Base-by-base conservation (phyloP, 2,797 vertebrate species). In the Notamacropus eugenii region DNA sequence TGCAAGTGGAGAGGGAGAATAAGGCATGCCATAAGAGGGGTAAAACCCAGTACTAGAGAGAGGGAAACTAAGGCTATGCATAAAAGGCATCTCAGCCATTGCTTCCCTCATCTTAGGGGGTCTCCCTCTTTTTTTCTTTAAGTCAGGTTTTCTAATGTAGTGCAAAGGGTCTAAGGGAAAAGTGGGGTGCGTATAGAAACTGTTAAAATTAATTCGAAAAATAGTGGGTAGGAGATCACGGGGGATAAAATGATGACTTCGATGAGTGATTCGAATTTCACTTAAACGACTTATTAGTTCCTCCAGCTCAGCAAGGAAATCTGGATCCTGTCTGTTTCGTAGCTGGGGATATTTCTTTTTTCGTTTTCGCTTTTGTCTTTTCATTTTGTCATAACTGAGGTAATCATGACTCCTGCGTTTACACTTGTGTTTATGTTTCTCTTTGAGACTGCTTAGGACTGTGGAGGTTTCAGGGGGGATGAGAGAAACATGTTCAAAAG, bases 261-360 rank as follows among this genome's bases (percentile, higher is more conserved):
- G 98, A 93, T 99, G 99, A 0, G 99, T 99, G 27, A 99, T 99
- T 27, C 99, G 99, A 58, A 99, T 98, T 92, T 99, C 99, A 3
- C 99, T 99, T 92, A 99, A 98, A 1, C 99, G 99, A 59, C 98
- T 98, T 11, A 99, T 99, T 28, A 99, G 96, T 58, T 99, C 99
- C 92, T 99, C 99, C 14, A 99, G 95, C 50, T 99, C 99, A 0
- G 99, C 99, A 4, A 99, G 98, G 96, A 99, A 99, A 92, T 99
- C 99, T 0, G 99, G 99, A 98, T 99, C 99, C 97, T 99, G 99
- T 57, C 99, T 98, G 95, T 99, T 98, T 52, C 99, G 99, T 40
- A 99, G 99, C 97, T 99, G 99, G 92, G 99, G 99, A 97, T 99
- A 99, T 98, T 99, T 99, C 99, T 99, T 99, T 99, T 99, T 99